Evolutionary conservation across 2,888 invertebrate genomes (phyloP).

Genomic region (Ectemnius lituratus): DNA sequence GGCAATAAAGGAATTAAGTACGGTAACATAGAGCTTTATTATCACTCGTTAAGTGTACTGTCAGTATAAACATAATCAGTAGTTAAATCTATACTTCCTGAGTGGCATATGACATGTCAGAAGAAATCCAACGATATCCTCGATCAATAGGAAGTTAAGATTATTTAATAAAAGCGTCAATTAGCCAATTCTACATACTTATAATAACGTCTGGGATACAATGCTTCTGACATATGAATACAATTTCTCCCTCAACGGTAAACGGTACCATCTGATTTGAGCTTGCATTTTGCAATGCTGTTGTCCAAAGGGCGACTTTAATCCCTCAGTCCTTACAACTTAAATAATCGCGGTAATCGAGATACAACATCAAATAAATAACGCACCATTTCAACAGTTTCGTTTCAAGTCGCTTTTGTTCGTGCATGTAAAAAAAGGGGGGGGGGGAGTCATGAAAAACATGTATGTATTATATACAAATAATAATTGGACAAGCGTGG

Average conservation of each 20-base stretch:
- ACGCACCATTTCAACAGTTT: constrained; percentile 8
- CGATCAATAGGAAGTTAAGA: not conserved
- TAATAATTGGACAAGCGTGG: constrained; percentile 14
- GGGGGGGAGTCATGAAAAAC: constrained; percentile 8
- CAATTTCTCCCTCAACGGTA: not conserved
- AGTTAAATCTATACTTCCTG: constrained; percentile 1
- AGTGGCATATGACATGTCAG: constrained; percentile 3
- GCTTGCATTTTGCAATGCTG: not conserved
- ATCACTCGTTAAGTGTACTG: constrained; percentile 24
- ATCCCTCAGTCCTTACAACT: no score
- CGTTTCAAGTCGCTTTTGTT: constrained; percentile 16
- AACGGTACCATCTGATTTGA: not conserved
- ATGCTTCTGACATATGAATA: constrained; percentile 4
- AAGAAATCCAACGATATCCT: not conserved
- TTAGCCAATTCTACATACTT: not conserved
- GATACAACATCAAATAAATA: constrained; percentile 28
- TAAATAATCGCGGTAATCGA: constrained; percentile 1
- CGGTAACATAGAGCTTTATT: constrained; percentile 23
- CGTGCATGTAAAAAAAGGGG: constrained; percentile 22
- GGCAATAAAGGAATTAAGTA: constrained; percentile 26
- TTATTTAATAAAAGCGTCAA: not conserved
- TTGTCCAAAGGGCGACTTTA: no score
- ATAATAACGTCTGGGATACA: not conserved
- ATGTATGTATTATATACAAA: constrained; percentile 40
- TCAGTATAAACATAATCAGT: constrained; percentile 11